A percentile compares a stretch with the other conserved stretches of the same genome.
These are phyloP conservation scores for Phrixothrix hirtus DNA, from an alignment of 2,888 invertebrate genomes.

Conservation along the genomic window DNA sequence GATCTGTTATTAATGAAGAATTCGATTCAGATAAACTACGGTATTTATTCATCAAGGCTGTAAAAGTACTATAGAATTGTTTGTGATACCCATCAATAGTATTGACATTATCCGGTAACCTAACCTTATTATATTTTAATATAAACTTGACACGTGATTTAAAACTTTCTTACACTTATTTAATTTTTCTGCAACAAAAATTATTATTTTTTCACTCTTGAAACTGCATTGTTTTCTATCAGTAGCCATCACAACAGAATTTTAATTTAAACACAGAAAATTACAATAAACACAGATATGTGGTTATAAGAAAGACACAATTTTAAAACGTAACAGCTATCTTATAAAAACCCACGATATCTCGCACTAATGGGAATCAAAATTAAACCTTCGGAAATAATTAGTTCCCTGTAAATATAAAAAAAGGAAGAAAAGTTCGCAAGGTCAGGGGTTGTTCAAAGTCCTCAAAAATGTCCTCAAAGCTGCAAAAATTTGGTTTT, in stretches of 20 bases:
- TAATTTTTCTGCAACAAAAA: neutral
- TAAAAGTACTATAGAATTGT: slow-evolving; percentile 31
- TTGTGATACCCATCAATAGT: slow-evolving; percentile 31
- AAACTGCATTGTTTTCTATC: neutral
- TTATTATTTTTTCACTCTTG: slow-evolving; percentile 1
- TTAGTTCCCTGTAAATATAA: too few species aligned
- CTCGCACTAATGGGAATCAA: too few species aligned
- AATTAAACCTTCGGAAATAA: too few species aligned
- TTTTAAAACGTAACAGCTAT: too few species aligned
- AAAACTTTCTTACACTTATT: slow-evolving; percentile 2
- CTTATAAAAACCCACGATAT: too few species aligned
- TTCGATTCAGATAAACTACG: slow-evolving; percentile 21
- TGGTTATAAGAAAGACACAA: too few species aligned
- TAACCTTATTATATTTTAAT: neutral
- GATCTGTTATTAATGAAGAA: slow-evolving; percentile 19
- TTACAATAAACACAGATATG: too few species aligned
- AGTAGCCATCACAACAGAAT: neutral
- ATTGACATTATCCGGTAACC: slow-evolving; percentile 25
- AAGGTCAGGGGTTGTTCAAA: too few species aligned
- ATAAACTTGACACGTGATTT: neutral
- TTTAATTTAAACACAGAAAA: too few species aligned
- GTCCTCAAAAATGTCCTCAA: too few species aligned
- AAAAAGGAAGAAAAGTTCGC: too few species aligned
- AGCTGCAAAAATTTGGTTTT: too few species aligned
- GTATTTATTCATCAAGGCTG: slow-evolving; percentile 18